Base-by-base conservation (phyloP, 2,888 invertebrate species). In the Lithophane ornitopus region DNA sequence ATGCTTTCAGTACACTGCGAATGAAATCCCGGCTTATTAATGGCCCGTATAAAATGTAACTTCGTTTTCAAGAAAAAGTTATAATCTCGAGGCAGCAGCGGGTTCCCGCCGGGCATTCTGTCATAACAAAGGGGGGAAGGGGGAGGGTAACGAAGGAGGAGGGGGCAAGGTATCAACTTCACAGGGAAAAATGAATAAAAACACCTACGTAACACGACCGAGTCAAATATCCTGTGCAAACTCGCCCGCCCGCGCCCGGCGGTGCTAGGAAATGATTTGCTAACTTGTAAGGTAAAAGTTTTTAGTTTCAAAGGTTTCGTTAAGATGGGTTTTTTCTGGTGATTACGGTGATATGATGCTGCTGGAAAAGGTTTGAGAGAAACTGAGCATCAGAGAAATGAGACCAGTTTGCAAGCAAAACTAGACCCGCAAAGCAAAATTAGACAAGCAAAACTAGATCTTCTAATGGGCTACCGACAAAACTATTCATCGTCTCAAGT, bases 41-140 rank as follows among this genome's bases (percentile, higher is more conserved):
- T 89, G 81, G 83, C 80, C 81, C 85, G 87, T 82, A 90, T 88
- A 89, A 90, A 90, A 88, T 78, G 84, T 89, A 87, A 91, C 89
- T 90, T 89, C 85, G 88, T 84, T 90, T 90, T 87, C 85, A 84
- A 88, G 87, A 85, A 90, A 88, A 91, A 91, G 88, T 91, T 92
- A 88, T 90, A 91, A 92, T 90, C 89, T 90, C 77, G 82, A 83
- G 80, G 87, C 81, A 83, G 84, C 81, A 81, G 84, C 69, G 80
- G 86, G 72, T 89, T 87, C 87, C 87, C 75, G 70, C 88, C 71
- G 89, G 86, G 90, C 76, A 71, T 88, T 92, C 90, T 88, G 88
- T 92, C 91, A 90, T 90, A 89, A 89, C 88, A 89, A 89, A 84
- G 85, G 77, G 61, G 84, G 75, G 62, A 28, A 26, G n/a, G 8